Percentiles rank a stretch among this genome's conserved stretches.
phyloP scores from a whole-genome alignment of 2,113 vertebrate species.

The Campylomormyrus tamandua region DNA sequence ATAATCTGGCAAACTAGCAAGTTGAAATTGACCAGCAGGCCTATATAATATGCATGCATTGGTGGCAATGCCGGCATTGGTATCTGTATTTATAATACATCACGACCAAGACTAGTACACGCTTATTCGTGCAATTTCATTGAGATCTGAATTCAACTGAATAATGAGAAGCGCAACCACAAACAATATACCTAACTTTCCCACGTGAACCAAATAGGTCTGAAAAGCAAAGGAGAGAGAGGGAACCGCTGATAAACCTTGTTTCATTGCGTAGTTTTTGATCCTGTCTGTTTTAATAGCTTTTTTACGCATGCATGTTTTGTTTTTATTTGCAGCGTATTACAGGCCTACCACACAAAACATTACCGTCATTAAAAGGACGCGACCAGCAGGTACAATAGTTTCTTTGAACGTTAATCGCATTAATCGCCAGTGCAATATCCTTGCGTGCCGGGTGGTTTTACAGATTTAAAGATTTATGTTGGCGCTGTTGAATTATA shows the following conservation, averaged over 20 bases:
- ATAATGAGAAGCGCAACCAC: background rate
- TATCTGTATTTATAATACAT: background rate
- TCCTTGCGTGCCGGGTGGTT: slow-evolving; percentile 38
- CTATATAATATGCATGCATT: background rate
- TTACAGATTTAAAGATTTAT: slow-evolving; percentile 60
- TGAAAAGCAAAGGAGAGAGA: background rate
- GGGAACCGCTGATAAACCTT: background rate
- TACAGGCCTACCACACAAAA: background rate
- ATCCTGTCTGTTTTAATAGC: background rate
- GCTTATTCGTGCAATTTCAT: background rate
- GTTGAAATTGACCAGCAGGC: background rate
- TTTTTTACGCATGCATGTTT: background rate
- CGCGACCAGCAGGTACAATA: slow-evolving; percentile 12
- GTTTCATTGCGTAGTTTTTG: background rate
- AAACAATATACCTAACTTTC: background rate
- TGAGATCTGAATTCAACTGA: background rate
- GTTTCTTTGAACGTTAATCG: slow-evolving; percentile 24
- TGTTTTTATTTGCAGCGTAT: background rate
- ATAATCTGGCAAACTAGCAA: background rate
- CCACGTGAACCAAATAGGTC: background rate
- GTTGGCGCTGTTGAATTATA: slow-evolving; percentile 56
- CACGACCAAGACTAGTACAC: background rate
- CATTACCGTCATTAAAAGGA: background rate
- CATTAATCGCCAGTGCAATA: slow-evolving; percentile 28
- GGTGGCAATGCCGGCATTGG: background rate